phyloP scores from a whole-genome alignment of 2,113 vertebrate species.

The Paramisgurnus dabryanus region DNA sequence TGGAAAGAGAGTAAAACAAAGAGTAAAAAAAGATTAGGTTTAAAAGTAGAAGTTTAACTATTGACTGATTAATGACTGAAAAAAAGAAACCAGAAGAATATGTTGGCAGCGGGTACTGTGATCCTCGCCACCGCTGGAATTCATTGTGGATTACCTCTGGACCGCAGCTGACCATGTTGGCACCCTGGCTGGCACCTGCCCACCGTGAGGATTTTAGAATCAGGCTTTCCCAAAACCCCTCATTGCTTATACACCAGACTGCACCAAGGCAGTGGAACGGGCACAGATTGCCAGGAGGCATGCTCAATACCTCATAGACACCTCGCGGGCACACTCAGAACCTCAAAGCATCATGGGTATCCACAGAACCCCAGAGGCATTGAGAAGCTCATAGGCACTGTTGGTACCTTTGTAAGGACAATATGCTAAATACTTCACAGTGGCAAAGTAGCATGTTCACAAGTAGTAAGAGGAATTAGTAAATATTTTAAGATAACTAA shows the following conservation, averaged over 20 bases:
- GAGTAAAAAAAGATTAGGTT: background rate
- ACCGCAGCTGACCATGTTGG: slow-evolving; percentile 73
- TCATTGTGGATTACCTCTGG: slow-evolving; percentile 79
- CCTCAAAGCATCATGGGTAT: slow-evolving; percentile 37
- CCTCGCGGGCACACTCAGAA: slow-evolving; percentile 32
- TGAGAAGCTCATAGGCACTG: slow-evolving; percentile 11
- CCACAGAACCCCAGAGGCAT: slow-evolving; percentile 1
- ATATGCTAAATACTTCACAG: background rate
- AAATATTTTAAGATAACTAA: too few species aligned
- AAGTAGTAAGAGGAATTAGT: too few species aligned
- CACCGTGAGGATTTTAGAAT: slow-evolving; percentile 74
- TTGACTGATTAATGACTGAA: background rate
- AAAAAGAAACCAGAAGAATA: slow-evolving; percentile 10
- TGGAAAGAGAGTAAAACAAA: slow-evolving; percentile 56
- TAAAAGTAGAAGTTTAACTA: slow-evolving; percentile 3
- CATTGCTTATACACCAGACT: slow-evolving; percentile 56
- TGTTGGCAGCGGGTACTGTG: slow-evolving; percentile 54
- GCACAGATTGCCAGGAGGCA: slow-evolving; percentile 24
- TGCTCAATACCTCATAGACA: slow-evolving; percentile 46
- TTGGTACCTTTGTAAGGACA: background rate
- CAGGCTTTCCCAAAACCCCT: slow-evolving; percentile 53
- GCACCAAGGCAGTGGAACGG: slow-evolving; percentile 40
- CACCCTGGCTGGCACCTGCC: slow-evolving; percentile 54
- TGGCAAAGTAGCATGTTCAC: too few species aligned
- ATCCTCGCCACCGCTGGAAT: slow-evolving; percentile 78